Base-by-base conservation (phyloP, 2,888 invertebrate genomes). In the Nasonia oneida region DNA sequence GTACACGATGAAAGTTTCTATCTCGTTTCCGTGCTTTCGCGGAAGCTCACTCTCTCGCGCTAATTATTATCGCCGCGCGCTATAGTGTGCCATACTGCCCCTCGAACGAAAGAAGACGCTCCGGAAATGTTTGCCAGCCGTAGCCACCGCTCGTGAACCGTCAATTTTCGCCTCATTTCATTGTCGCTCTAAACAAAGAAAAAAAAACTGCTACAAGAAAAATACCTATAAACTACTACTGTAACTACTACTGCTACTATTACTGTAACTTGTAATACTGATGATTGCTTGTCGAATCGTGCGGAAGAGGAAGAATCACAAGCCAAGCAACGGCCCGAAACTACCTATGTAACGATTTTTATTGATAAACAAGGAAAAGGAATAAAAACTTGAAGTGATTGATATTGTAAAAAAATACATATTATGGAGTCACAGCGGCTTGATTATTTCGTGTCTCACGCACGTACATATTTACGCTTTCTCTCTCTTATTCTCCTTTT, bases 331-430 rank as follows among this genome's bases (percentile, higher is more conserved):
- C 89, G 89, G 90, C 89, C 88, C 89, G 90, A 92, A 57, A 91
- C 89, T 91, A 92, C 74, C 90, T 92, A 91, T 93, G 91, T 93
- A 93, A 92, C 90, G 89, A 93, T 93, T 93, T 93, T 91, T 92
- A 92, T 92, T 90, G 91, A 92, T 91, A 90, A 89, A 91, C 89
- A 88, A 89, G 88, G 88, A 88, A 90, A 90, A 88, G 89, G 89
- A 91, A 89, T 91, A 91, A 92, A 91, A 89, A 89, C 90, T 61
- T 84, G 88, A 91, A 91, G 89, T 90, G 91, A 91, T 90, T 79
- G 91, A 90, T 82, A 88, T 88, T 89, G 88, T 89, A 85, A 87
- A 87, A 88, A 73, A 77, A 61, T 64, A 71, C 50, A 10, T n/a
- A 37, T 15, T 53, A 42, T 73, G 18, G 39, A 15, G 23, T 74